Evolutionary conservation across 2,888 invertebrate species (phyloP).

Genomic region (Coelogynopora nodosa): DNA sequence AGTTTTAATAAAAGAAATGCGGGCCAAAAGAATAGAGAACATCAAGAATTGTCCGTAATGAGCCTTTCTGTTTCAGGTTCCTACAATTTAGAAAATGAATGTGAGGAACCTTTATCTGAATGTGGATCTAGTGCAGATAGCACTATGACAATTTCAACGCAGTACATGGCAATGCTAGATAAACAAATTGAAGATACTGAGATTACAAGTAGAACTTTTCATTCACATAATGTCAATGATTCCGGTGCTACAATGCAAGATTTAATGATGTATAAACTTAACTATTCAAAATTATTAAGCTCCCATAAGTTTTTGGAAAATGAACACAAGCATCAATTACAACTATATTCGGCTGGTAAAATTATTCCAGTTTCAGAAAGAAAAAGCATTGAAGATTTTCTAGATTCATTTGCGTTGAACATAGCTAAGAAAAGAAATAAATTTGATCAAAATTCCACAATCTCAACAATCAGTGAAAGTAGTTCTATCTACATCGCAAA

Average conservation of each 20-base stretch:
- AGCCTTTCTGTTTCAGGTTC: background rate
- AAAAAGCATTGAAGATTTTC: conserved; percentile 19
- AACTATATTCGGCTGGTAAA: background rate
- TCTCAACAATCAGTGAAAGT: conserved; percentile 12
- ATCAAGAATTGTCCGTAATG: background rate
- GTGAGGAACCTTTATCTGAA: conserved; percentile 38
- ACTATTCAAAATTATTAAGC: background rate
- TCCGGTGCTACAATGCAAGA: background rate
- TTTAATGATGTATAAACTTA: background rate
- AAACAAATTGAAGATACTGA: conserved; percentile 25
- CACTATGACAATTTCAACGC: conserved; percentile 23
- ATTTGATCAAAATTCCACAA: conserved; percentile 13
- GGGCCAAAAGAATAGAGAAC: background rate
- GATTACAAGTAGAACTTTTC: background rate
- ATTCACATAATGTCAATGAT: background rate
- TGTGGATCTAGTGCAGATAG: conserved; percentile 35
- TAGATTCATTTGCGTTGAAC: conserved; percentile 27
- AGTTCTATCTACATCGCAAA: conserved; percentile 21
- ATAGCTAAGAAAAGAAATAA: conserved; percentile 37
- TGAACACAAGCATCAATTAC: background rate
- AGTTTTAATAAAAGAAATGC: too few species aligned
- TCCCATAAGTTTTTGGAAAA: background rate
- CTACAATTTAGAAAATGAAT: conserved; percentile 1
- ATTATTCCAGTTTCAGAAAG: conserved; percentile 1
- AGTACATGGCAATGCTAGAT: conserved; percentile 12